phyloP scores from a whole-genome alignment of 1,140 invertebrate species.

The Macrobrachium nipponense region DNA sequence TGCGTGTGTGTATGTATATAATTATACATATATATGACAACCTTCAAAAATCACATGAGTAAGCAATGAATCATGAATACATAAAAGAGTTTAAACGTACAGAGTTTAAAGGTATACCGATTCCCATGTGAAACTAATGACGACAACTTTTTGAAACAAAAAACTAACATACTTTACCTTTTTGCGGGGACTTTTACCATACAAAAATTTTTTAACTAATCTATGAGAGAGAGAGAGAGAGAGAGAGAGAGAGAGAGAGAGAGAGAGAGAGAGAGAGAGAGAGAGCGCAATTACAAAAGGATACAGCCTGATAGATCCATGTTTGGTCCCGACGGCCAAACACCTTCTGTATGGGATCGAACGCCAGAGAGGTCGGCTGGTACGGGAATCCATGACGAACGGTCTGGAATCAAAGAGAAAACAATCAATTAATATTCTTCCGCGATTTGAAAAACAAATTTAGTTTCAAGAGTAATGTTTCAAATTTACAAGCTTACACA shows the following conservation, averaged over 20 bases:
- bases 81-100: not conserved
- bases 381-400: slow-evolving; percentile 98
- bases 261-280: slow-evolving; percentile 8
- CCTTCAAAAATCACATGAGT: not conserved
- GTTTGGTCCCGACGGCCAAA: slow-evolving; percentile 97
- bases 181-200: not conserved
- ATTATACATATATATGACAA: slow-evolving; percentile 7
- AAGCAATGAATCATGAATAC: not conserved
- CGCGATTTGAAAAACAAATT: not conserved
- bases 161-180: not conserved
- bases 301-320: slow-evolving; percentile 96
- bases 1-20: slow-evolving; percentile 23
- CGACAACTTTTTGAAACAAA: not conserved
- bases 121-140: not conserved
- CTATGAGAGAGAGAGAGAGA: slow-evolving; percentile 16
- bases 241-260: slow-evolving; percentile 30
- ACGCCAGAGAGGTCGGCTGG: slow-evolving; percentile 95
- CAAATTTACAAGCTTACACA: not conserved
- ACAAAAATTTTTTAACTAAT: not conserved
- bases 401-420: slow-evolving; percentile 81
- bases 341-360: slow-evolving; percentile 96
- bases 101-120: not conserved
- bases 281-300: slow-evolving; percentile 73
- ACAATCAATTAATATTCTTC: not conserved
- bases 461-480: not conserved